Evolutionary conservation across 1,140 invertebrate species (phyloP).

Genomic region (Acromyrmex echinatior): DNA sequence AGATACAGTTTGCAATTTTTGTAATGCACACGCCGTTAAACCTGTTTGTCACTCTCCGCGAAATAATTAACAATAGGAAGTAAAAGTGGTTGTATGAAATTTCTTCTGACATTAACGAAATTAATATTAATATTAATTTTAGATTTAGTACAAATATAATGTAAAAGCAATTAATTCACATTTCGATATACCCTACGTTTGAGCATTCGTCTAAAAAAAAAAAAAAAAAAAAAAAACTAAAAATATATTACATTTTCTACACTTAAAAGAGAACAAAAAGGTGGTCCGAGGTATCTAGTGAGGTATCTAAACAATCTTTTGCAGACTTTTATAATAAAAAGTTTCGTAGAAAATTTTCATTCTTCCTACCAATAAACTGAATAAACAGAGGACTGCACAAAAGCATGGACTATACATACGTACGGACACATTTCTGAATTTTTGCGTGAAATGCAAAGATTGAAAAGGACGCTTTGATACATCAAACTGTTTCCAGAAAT

Average conservation of each 20-base stretch:
- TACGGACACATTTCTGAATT: not conserved
- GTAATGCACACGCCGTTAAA: constrained; percentile 41
- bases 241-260: not conserved
- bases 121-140: not conserved
- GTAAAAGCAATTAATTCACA: too few relatives aligned
- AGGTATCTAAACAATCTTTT: not conserved
- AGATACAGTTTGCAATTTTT: constrained; percentile 55
- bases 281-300: not conserved
- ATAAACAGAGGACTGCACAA: not conserved
- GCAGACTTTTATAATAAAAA: not conserved
- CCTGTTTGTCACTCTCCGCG: constrained; percentile 30
- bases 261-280: not conserved
- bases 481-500: constrained; percentile 22
- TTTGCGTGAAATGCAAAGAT: not conserved
- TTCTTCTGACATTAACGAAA: not conserved
- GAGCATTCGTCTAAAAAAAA: not conserved
- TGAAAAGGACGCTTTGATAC: constrained; percentile 17
- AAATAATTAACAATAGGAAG: constrained; percentile 22
- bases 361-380: not conserved
- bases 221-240: too few relatives aligned
- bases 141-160: not conserved
- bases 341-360: not conserved
- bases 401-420: not conserved
- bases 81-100: not conserved
- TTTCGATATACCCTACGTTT: not conserved